phyloP scores from a whole-genome alignment of 2,797 vertebrate genomes.

The Coreius guichenoti region DNA sequence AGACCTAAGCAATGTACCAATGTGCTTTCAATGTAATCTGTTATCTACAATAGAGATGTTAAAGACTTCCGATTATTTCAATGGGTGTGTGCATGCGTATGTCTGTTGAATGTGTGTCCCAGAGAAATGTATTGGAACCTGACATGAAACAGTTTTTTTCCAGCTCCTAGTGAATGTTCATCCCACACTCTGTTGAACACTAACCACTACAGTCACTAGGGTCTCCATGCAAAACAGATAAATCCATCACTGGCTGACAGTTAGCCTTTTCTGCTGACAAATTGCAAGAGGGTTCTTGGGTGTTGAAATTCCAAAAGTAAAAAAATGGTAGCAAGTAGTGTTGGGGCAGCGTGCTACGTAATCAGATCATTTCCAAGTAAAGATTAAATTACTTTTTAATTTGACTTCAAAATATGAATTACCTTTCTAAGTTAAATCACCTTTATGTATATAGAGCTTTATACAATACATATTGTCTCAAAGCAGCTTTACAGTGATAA shows the following conservation, averaged over 20 bases:
- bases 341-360: background rate
- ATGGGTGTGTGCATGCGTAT: background rate
- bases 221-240: constrained; percentile 63
- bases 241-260: constrained; percentile 55
- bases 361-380: background rate
- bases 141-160: constrained; percentile 54
- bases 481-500: too few relatives aligned
- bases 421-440: background rate
- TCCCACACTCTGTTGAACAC: constrained; percentile 66
- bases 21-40: constrained; percentile 4
- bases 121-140: constrained; percentile 28
- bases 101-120: constrained; percentile 43
- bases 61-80: background rate
- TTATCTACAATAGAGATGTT: background rate
- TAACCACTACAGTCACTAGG: constrained; percentile 56
- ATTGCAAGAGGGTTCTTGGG: constrained; percentile 9
- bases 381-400: background rate
- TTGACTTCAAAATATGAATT: background rate
- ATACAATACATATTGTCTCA: too few relatives aligned
- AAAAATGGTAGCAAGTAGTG: background rate
- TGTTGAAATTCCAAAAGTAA: background rate
- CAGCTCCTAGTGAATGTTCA: constrained; percentile 62
- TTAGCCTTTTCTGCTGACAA: constrained; percentile 44
- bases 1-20: background rate
- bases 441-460: too few relatives aligned